Evolutionary conservation across 2,113 vertebrate species (phyloP), one percentile per base, ranked within the genome.

Genomic region (Fregetta grallaria): DNA sequence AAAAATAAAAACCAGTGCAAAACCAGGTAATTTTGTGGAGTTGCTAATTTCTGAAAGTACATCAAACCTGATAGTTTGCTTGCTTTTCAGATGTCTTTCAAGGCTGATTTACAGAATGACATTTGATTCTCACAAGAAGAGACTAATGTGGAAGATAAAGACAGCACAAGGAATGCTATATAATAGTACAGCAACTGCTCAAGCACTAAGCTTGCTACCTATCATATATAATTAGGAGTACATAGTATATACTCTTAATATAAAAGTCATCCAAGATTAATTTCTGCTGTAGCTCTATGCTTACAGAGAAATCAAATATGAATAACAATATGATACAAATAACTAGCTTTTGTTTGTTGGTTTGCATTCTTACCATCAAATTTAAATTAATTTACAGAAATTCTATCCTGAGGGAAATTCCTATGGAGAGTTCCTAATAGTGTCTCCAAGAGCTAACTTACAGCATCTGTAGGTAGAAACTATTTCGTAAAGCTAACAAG

Each of bases 1-100:
- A 10, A 55, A 71, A 73, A 78, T 65, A 50, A 70, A 87, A 53
- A 6, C 5, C 7, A 40, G 10, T 74, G n/a, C 18, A 76, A 73
- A 73, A 73, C 32, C 21, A 86, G 8, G 18, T 82, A n/a, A 21
- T 55, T 91, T 79, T 26, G 21, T 47, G 32, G n/a, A 36, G 49
- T 17, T 75, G 5, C 15, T 91, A 6, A 29, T 86, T 93, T 72
- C 58, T 77, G 47, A 86, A 95, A 95, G 52, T 30, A 62, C 47
- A 71, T 53, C 65, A 91, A 76, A 55, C 27, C 72, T 80, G 71
- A 62, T 86, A 86, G 67, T 56, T 65, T 3, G 3, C 67, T 90
- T 93, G 38, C 58, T 91, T 90, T 85, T 92, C n/a, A 50, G 10
- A 40, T 87, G 29, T 88, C 67, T 94, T 94, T 94, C 47, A 93